Evolutionary conservation across 2,888 invertebrate species (phyloP).

Genomic region (Branchipolynoe longqiensis): DNA sequence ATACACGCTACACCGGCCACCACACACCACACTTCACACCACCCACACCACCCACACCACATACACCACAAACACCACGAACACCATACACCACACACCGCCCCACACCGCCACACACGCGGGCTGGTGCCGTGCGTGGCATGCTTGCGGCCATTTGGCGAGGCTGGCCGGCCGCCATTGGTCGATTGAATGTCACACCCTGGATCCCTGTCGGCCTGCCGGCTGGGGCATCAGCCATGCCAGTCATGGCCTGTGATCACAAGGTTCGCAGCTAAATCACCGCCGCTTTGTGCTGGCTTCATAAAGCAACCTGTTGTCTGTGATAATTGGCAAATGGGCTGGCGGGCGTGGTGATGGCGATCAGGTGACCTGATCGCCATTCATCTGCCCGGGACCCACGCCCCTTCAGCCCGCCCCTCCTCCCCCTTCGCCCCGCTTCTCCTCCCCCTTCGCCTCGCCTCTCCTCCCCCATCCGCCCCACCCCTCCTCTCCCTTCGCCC

Average conservation of each 20-base stretch:
- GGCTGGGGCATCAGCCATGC: constrained; percentile 31
- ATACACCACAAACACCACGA: too few relatives aligned
- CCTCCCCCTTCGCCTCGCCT: neutral
- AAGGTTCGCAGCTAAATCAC: constrained; percentile 29
- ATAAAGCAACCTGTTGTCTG: constrained; percentile 45
- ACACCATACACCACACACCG: too few relatives aligned
- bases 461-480: too few relatives aligned
- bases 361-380: constrained; percentile 15
- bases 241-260: constrained; percentile 38
- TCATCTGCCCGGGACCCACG: neutral
- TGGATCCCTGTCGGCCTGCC: neutral
- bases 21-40: too few relatives aligned
- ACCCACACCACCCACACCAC: too few relatives aligned
- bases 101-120: neutral
- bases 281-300: constrained; percentile 33
- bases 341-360: neutral
- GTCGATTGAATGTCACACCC: constrained; percentile 44
- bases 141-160: constrained; percentile 29
- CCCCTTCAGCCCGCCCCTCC: neutral
- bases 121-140: neutral
- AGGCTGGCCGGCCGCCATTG: constrained; percentile 24
- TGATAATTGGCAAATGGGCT: constrained; percentile 45
- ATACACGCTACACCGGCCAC: too few relatives aligned
- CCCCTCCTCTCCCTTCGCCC: too few relatives aligned
- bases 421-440: neutral